Evolutionary conservation across 2,888 invertebrate species (phyloP).

Genomic region (Pristionchus entomophagus): DNA sequence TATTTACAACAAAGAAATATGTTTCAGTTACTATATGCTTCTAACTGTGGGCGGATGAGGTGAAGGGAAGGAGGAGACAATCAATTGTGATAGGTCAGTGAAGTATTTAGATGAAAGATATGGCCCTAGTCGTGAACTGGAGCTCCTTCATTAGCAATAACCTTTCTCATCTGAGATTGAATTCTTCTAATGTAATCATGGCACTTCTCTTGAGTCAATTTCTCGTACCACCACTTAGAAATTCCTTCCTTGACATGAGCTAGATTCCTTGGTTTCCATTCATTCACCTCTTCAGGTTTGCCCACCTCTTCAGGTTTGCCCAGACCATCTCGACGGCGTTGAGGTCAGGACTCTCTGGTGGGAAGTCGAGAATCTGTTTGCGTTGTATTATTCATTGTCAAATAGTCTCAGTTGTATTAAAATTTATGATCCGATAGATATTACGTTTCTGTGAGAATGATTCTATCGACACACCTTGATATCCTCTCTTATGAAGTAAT

Average conservation of each 20-base stretch:
- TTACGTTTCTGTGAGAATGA: neutral
- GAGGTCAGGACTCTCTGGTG: too few relatives aligned
- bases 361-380: neutral
- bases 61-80: too few relatives aligned
- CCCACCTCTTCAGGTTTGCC: neutral
- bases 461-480: neutral
- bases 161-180: constrained; percentile 17
- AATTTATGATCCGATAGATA: neutral
- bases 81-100: neutral
- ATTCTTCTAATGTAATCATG: neutral
- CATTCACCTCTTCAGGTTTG: too few relatives aligned
- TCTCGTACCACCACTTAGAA: neutral
- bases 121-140: neutral
- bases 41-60: too few relatives aligned
- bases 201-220: neutral
- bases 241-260: neutral
- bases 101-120: neutral
- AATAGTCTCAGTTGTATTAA: too few relatives aligned
- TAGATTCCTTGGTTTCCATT: neutral
- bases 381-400: neutral
- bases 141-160: neutral
- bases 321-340: constrained; percentile 9
- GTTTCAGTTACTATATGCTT: too few relatives aligned
- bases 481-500: neutral
- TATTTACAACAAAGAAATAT: neutral